A percentile compares a stretch with the other conserved stretches of the same genome.
These are phyloP conservation scores for Orchestia grillus DNA, from an alignment of 1,140 invertebrate genomes.

Conservation along the genomic window DNA sequence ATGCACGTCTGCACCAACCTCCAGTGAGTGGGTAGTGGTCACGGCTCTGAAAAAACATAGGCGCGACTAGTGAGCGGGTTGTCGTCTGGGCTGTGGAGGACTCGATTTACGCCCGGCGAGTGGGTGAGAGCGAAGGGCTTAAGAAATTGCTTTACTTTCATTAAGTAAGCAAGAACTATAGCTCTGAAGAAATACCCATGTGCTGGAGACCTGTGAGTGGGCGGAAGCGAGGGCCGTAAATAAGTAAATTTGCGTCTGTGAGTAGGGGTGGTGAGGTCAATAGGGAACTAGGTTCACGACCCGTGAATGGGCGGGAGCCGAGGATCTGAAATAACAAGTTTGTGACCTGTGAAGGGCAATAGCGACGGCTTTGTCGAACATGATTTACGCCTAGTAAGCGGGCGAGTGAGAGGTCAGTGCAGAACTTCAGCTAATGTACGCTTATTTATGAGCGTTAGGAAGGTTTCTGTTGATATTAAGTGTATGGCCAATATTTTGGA, in stretches of 20 bases:
- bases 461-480: too few species aligned
- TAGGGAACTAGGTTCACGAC: neutral
- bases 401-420: too few species aligned
- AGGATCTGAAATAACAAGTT: too few species aligned
- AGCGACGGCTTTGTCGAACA: too few species aligned
- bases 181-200: neutral
- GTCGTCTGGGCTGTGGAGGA: neutral
- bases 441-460: too few species aligned
- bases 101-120: neutral
- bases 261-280: neutral
- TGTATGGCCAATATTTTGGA: too few species aligned
- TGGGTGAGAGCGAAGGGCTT: neutral
- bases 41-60: constrained; percentile 24
- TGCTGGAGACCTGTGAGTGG: neutral
- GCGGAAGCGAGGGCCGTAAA: neutral
- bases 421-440: too few species aligned
- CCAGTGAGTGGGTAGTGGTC: constrained; percentile 19
- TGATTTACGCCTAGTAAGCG: too few species aligned
- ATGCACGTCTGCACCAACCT: constrained; percentile 49
- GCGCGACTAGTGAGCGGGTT: constrained; percentile 74
- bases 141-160: constrained; percentile 21
- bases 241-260: constrained; percentile 50
- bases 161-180: neutral
- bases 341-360: neutral
- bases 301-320: neutral